A percentile compares a stretch with the other conserved stretches of the same genome.
phyloP scores from a whole-genome alignment of 1,140 invertebrate genomes.

The Leptinotarsa lineolata region DNA sequence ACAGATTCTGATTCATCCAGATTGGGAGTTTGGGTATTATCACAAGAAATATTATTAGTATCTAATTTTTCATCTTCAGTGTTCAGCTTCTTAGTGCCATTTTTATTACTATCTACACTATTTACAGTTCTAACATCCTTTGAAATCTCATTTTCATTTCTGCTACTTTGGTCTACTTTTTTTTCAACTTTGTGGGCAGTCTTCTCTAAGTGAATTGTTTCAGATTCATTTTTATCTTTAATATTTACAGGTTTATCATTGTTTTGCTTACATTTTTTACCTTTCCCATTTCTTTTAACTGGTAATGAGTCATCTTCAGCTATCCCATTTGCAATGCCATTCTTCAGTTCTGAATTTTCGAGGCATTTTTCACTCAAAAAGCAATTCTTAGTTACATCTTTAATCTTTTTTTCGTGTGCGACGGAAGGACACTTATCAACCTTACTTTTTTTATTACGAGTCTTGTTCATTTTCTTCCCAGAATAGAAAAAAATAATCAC shows the following conservation, averaged over 20 bases:
- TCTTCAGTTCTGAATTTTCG: conserved; percentile 30
- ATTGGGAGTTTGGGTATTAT: conserved; percentile 11
- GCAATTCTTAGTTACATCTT: conserved; percentile 25
- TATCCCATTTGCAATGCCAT: conserved; percentile 48
- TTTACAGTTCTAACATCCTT: conserved; percentile 30
- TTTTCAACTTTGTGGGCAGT: conserved; percentile 10
- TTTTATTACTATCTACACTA: conserved; percentile 37
- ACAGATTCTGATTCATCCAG: neutral
- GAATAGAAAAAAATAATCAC: conserved; percentile 19
- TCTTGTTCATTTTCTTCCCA: conserved; percentile 26
- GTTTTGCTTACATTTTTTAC: conserved; percentile 27
- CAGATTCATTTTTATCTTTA: conserved; percentile 15
- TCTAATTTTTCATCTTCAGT: conserved; percentile 36
- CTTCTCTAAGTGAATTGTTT: neutral
- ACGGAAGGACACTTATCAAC: conserved; percentile 32
- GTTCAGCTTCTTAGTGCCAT: conserved; percentile 36
- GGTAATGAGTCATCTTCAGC: conserved; percentile 22
- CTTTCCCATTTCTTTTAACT: conserved; percentile 25
- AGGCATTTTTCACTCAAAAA: conserved; percentile 23
- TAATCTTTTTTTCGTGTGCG: conserved; percentile 13
- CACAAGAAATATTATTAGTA: conserved; percentile 37
- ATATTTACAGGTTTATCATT: conserved; percentile 16
- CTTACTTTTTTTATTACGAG: conserved; percentile 25
- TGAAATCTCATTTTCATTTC: neutral
- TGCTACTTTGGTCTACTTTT: conserved; percentile 21